Evolutionary conservation across 2,113 vertebrate species (phyloP).

Genomic region (Passerina amoena): DNA sequence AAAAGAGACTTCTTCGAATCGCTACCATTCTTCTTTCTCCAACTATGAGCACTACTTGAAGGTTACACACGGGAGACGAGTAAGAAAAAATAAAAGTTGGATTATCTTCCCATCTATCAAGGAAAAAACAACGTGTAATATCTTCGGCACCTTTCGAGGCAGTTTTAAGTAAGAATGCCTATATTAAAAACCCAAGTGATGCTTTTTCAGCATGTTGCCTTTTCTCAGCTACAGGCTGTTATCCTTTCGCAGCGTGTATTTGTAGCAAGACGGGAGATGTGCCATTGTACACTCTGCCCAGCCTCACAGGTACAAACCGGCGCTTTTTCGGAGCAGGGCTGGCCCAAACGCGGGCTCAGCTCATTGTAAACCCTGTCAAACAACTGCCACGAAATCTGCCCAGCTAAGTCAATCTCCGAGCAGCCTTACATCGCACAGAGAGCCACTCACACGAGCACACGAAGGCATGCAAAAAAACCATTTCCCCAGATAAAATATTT

Average conservation of each 20-base stretch:
- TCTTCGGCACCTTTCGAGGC: not conserved
- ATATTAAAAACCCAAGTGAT: not conserved
- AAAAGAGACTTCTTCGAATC: not conserved
- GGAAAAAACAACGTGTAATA: not conserved
- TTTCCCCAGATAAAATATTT: not conserved
- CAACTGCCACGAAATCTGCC: accelerated
- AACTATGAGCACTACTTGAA: not conserved
- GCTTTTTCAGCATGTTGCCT: accelerated
- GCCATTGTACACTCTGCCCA: not conserved
- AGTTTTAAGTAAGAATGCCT: not conserved
- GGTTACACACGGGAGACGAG: not conserved
- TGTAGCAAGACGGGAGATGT: not conserved
- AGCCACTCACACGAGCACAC: not conserved
- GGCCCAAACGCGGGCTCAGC: not conserved
- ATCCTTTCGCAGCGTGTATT: not conserved
- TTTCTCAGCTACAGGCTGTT: not conserved
- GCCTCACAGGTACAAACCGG: not conserved
- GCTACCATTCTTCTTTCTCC: not conserved
- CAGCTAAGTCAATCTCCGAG: accelerated
- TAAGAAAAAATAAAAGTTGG: not conserved
- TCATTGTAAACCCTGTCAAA: accelerated
- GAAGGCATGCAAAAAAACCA: not conserved
- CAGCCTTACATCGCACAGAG: accelerated
- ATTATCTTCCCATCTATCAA: not conserved
- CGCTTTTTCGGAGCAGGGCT: not conserved